phyloP scores from a whole-genome alignment of 2,113 vertebrate genomes.

The Dicentrarchus labrax region DNA sequence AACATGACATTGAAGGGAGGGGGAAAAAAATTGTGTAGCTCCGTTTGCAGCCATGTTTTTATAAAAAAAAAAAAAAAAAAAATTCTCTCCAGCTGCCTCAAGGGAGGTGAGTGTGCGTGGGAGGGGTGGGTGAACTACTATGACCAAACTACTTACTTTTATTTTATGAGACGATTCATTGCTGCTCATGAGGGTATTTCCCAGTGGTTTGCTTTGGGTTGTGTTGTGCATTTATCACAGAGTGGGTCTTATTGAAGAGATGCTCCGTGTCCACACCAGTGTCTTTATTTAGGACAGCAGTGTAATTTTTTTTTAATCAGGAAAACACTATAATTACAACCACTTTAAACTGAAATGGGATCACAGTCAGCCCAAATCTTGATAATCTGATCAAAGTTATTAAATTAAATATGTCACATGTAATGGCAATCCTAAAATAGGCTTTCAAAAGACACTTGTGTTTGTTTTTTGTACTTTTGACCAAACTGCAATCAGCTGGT shows the following conservation, averaged over 20 bases:
- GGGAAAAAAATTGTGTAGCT: slow-evolving; percentile 41
- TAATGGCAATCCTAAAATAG: background rate
- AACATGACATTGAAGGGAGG: slow-evolving; percentile 72
- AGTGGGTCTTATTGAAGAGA: background rate
- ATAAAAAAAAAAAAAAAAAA: background rate
- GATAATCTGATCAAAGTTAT: background rate
- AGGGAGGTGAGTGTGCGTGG: slow-evolving; percentile 28
- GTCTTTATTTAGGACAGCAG: background rate
- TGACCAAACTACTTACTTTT: slow-evolving; percentile 58
- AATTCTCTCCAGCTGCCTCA: slow-evolving; percentile 11
- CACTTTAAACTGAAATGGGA: background rate
- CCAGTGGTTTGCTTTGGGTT: slow-evolving; percentile 23
- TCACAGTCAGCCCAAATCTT: background rate
- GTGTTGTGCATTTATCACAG: slow-evolving; percentile 17
- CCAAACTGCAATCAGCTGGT: background rate
- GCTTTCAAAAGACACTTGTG: no score
- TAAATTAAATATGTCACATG: slow-evolving; percentile 8
- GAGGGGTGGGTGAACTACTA: slow-evolving; percentile 34
- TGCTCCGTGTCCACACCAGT: background rate
- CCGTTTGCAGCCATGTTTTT: slow-evolving; percentile 35
- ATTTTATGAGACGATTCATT: slow-evolving; percentile 51
- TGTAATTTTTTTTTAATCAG: background rate
- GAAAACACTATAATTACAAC: background rate
- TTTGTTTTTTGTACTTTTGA: no score
- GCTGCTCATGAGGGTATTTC: slow-evolving; percentile 35